Evolutionary conservation across 1,140 invertebrate genomes (phyloP).

Genomic region (Drosophila pruinosa): DNA sequence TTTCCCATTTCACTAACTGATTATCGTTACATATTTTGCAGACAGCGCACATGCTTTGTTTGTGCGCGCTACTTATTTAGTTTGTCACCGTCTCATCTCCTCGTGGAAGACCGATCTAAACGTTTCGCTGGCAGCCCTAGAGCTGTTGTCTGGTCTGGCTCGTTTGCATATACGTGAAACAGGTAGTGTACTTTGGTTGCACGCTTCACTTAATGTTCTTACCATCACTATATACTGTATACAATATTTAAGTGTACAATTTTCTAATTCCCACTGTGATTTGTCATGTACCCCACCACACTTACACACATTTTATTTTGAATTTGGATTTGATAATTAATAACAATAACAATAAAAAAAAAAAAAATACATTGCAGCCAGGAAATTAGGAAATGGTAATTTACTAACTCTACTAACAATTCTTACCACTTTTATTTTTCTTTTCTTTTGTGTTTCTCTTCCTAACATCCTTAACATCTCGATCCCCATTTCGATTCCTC

Average conservation of each 20-base stretch:
- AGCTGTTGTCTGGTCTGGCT: conserved; percentile 94
- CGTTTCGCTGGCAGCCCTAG: conserved; percentile 95
- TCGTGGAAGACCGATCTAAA: conserved; percentile 98
- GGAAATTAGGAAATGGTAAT: conserved; percentile 82
- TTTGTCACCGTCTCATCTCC: conserved; percentile 96
- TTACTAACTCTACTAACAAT: conserved; percentile 59
- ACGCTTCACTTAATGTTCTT: conserved; percentile 3
- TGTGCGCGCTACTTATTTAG: conserved; percentile 94
- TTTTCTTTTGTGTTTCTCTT: conserved; percentile 72
- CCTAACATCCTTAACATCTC: conserved; percentile 11
- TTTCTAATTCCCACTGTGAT: conserved; percentile 19
- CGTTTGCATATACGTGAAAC: conserved; percentile 92
- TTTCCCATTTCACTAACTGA: conserved; percentile 1
- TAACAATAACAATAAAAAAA: conserved; percentile 16
- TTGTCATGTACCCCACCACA: conserved; percentile 15
- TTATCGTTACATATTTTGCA: conserved; percentile 28
- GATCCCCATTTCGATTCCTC: neutral
- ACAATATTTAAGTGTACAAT: conserved; percentile 25
- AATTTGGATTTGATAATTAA: conserved; percentile 10
- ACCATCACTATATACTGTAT: no score
- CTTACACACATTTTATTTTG: neutral
- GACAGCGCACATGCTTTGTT: conserved; percentile 88
- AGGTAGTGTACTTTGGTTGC: conserved; percentile 84
- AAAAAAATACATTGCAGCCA: conserved; percentile 61
- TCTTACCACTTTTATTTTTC: conserved; percentile 68